A percentile compares a stretch with the other conserved stretches of the same genome.
Conservation (phyloP, 2,113 vertebrate species). For the Monopterus albus region DNA sequence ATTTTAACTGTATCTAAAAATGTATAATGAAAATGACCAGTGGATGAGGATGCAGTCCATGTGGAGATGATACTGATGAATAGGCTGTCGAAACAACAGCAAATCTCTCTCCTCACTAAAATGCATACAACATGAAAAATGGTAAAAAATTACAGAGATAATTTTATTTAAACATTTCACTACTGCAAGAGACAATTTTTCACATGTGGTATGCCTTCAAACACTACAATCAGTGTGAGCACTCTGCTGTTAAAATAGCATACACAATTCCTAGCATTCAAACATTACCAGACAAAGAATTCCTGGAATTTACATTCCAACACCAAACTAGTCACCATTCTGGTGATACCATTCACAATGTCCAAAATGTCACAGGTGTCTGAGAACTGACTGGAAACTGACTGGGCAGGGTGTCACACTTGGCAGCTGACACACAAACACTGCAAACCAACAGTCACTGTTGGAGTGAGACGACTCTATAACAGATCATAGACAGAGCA, state of each 20-base stretch:
- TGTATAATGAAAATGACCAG: neutral
- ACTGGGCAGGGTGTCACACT: slow-evolving; percentile 36
- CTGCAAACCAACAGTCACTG: slow-evolving; percentile 30
- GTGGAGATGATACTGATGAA: neutral
- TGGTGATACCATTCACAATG: slow-evolving; percentile 11
- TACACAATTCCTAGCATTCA: neutral
- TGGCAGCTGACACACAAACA: slow-evolving; percentile 54
- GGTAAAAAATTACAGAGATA: too few relatives aligned
- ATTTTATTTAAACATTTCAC: too few relatives aligned
- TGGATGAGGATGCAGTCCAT: neutral
- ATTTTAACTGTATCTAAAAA: neutral
- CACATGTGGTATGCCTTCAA: neutral
- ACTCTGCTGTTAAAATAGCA: neutral
- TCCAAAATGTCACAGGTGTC: slow-evolving; percentile 57
- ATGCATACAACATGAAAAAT: neutral
- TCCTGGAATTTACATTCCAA: too few relatives aligned
- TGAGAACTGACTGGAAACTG: slow-evolving; percentile 56
- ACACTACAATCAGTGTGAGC: neutral
- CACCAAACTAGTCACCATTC: slow-evolving; percentile 42
- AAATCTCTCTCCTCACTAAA: too few relatives aligned
- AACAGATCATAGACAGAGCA: slow-evolving; percentile 36
- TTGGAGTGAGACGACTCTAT: slow-evolving; percentile 13
- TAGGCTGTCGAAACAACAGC: too few relatives aligned
- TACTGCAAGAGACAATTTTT: neutral
- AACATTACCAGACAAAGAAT: too few relatives aligned